Percentiles rank a stretch among this genome's conserved stretches.
Conservation (phyloP, 2,113 vertebrate genomes). For the Oostethus manadensis region DNA sequence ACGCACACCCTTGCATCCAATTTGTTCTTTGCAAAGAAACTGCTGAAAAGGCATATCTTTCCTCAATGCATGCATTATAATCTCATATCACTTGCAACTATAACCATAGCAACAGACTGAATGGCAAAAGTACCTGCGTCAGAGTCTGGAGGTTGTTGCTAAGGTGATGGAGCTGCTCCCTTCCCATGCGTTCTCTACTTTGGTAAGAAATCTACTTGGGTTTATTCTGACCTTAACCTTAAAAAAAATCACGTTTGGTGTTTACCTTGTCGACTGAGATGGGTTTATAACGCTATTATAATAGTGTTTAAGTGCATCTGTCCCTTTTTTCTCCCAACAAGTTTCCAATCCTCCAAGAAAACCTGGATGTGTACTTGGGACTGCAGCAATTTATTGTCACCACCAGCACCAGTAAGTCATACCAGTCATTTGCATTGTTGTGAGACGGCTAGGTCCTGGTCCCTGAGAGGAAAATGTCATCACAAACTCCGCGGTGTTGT, state of each 20-base stretch:
- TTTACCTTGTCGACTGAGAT: too few species aligned
- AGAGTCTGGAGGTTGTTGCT: conserved; percentile 97
- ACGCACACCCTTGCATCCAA: background rate
- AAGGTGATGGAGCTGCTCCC: conserved; percentile 98
- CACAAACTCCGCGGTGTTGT: background rate
- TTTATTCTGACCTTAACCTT: background rate
- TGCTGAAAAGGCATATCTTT: too few species aligned
- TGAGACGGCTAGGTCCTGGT: background rate
- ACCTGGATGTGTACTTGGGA: conserved; percentile 93
- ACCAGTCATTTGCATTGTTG: background rate
- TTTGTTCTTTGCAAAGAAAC: background rate
- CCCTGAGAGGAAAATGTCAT: background rate
- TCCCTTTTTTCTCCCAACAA: conserved; percentile 48
- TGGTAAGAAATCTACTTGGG: conserved; percentile 73
- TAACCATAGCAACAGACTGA: conserved; percentile 90
- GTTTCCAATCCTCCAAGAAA: conserved; percentile 96
- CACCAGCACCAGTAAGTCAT: conserved; percentile 81
- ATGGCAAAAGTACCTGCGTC: conserved; percentile 96
- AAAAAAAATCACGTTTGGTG: too few species aligned
- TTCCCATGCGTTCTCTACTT: conserved; percentile 89
- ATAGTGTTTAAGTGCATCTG: background rate
- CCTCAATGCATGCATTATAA: conserved; percentile 7
- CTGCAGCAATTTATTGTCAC: conserved; percentile 91
- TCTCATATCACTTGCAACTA: conserved; percentile 24
- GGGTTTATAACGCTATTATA: too few species aligned